Base-by-base conservation (phyloP, 2,888 invertebrate species). In the Seladonia tumulorum region DNA sequence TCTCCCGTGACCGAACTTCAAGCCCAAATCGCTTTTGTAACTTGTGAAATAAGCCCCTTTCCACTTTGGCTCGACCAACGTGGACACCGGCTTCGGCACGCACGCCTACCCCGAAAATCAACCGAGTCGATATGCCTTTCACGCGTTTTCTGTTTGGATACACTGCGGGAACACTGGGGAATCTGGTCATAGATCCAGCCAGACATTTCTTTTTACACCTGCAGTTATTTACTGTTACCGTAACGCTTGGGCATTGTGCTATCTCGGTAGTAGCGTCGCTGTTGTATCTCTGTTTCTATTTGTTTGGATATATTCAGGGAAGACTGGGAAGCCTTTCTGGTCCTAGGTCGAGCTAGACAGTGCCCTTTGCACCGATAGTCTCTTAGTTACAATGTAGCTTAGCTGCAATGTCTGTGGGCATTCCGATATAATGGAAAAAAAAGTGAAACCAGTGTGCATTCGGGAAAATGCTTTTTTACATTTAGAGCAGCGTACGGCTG, bases 21-120 rank as follows among this genome's bases (percentile, higher is more conserved):
- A 70, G 68, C 76, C 84, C 68, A 87, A 88, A 84, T 84, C 78
- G 79, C 74, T 66, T 71, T 71, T 22, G 74, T 68, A 68, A 71
- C 76, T 76, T 76, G 68, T 68, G 47, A 90, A 82, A 89, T 35
- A 71, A 71, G 71, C 71, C 63, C 29, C 29, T 66, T 66, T 35
- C 63, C 63, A 66, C 63, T 66, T n/a, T 5, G 25, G 60, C 25
- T 2, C 63, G 5, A 16, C 63, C 29, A 25, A 60, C 63, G 35
- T 66, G 63, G 29, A 16, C 63, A 29, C 63, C 29, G 8, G 2
- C 63, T 66, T 16, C 63, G 63, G 2, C 60, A 3, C 25, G 57
- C 25, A n/a, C 57, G 25, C 57, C 60, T 60, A 25, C 60, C 12
- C 12, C 49, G 22, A 49, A 49, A 49, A 60, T 60, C 60, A n/a